Evolutionary conservation across 2,888 invertebrate genomes (phyloP), one percentile per base, ranked within the genome.

Genomic region (Stenoptilia bipunctidactyla): DNA sequence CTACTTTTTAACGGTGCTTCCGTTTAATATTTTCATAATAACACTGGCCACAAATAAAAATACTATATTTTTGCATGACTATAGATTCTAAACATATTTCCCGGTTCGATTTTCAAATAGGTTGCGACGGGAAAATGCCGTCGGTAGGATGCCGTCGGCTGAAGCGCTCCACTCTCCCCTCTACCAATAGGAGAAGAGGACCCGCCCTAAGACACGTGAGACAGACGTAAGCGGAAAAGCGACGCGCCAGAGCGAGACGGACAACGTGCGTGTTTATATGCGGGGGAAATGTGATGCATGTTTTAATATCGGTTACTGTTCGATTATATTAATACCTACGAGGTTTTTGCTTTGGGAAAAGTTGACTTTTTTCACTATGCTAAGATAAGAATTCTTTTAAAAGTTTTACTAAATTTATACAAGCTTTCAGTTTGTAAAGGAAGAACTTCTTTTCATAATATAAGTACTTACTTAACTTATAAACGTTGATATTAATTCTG

Each of bases 271-370:
- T 80, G 70, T 69, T 66, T 67, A 69, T 62, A 60, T 58, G 53
- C 59, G 67, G 71, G 72, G 68, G 75, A 72, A 79, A 73, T 75
- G 77, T 76, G 80, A 80, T 82, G 79, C 82, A 82, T 80, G 75
- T 80, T 77, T 75, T 71, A 76, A 66, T 76, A 80, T 77, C 72
- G 66, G 69, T 74, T 70, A 67, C 72, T 69, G 59, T 75, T 73
- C 71, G 66, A 30, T 30, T 75, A 63, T 75, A 71, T 73, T 71
- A 72, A 73, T 65, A 56, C 68, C 61, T 73, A 68, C 69, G 57
- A 50, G 47, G 51, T 66, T 66, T 69, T 70, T 59, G 50, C 46
- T 51, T 64, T 55, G 43, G 58, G 55, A 61, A 62, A 66, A 58
- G 60, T 66, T 71, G 30, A n/a, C 12, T 30, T 30, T 30, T 30